phyloP scores from a whole-genome alignment of 2,113 vertebrate genomes.

The Coturnix japonica region DNA sequence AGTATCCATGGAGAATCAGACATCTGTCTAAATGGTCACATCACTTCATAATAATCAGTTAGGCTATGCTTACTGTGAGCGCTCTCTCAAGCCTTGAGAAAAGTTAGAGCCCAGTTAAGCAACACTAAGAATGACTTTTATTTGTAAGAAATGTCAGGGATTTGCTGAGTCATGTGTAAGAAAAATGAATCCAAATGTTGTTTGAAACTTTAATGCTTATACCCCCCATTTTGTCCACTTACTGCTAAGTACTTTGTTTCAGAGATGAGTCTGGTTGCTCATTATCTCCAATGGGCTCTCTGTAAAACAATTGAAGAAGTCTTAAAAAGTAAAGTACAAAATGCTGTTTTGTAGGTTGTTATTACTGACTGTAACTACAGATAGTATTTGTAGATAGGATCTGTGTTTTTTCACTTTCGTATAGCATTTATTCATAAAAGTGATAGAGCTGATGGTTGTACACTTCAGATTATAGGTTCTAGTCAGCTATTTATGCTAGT shows the following conservation, averaged over 20 bases:
- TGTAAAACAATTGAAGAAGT: not conserved
- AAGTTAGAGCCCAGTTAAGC: not conserved
- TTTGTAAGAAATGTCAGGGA: not conserved
- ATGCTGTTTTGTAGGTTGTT: not conserved
- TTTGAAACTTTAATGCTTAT: not conserved
- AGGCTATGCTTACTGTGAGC: not conserved
- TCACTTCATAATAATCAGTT: not conserved
- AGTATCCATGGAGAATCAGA: conserved; percentile 9
- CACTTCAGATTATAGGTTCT: not conserved
- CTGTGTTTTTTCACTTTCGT: not conserved
- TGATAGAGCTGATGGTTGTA: rapidly evolving
- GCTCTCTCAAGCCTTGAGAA: not conserved
- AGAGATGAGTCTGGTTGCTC: not conserved
- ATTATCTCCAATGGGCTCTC: not conserved
- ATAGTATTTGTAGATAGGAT: not conserved
- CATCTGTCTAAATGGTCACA: conserved; percentile 40
- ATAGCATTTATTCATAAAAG: not conserved
- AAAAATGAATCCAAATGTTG: not conserved
- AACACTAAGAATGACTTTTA: not conserved
- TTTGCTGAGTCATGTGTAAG: not conserved
- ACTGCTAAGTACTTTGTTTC: not conserved
- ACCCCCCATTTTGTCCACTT: not conserved
- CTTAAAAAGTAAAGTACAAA: not conserved
- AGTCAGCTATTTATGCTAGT: not conserved
- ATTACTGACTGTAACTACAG: not conserved